These are phyloP conservation scores for Garra rufa DNA, from an alignment of 2,113 vertebrate species.

Conservation along the genomic window DNA sequence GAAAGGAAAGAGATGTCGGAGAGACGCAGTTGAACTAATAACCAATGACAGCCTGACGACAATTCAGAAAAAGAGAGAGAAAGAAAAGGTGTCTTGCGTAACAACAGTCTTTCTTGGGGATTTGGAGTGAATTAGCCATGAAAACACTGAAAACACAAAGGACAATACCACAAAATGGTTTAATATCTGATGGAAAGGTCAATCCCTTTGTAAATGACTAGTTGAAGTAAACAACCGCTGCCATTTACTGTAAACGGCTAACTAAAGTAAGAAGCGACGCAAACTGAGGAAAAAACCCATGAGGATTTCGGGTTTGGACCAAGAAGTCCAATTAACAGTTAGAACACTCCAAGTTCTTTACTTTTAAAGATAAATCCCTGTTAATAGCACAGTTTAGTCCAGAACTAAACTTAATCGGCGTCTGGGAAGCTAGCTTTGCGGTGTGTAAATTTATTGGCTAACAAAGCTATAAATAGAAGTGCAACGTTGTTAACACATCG, in stretches of 20 bases:
- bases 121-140: constrained; percentile 2
- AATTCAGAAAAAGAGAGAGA: not conserved
- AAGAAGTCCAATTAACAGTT: not conserved
- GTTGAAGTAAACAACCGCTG: not conserved
- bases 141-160: constrained; percentile 34
- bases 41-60: constrained; percentile 60
- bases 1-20: not conserved
- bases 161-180: not conserved
- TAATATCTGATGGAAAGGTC: not conserved
- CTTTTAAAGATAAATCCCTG: too few relatives aligned
- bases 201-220: not conserved
- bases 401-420: constrained; percentile 1
- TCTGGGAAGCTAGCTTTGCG: constrained; percentile 32
- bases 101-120: constrained; percentile 26
- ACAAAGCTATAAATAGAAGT: constrained; percentile 28
- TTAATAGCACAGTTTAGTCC: not conserved
- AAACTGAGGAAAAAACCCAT: not conserved
- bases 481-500: constrained; percentile 17
- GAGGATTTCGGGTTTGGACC: not conserved
- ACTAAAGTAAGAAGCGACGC: not conserved
- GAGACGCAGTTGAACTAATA: constrained; percentile 62
- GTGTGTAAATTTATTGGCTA: constrained; percentile 13
- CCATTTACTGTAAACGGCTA: not conserved
- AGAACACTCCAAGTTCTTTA: too few relatives aligned
- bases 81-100: constrained; percentile 28